These are phyloP conservation scores for Nomada lathburiana DNA, from an alignment of 2,888 invertebrate species.

Conservation along the genomic window DNA sequence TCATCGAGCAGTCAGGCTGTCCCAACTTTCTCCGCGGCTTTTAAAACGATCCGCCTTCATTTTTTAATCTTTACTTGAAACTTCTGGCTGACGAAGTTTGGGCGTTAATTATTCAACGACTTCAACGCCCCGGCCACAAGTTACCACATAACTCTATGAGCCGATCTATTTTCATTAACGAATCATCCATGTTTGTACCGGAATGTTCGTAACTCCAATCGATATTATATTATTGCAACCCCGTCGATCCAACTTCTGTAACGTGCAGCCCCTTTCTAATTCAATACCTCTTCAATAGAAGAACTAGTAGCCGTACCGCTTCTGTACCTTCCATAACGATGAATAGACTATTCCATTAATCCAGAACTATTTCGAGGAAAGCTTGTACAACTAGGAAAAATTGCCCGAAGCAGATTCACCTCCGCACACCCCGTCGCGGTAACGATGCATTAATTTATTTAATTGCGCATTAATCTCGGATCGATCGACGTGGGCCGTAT, in stretches of 20 bases:
- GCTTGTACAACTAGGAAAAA: too few species aligned
- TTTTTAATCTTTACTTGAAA: conserved; percentile 57
- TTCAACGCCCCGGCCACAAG: conserved; percentile 14
- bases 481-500: conserved; percentile 9
- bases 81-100: conserved; percentile 35
- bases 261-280: too few species aligned
- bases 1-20: conserved; percentile 62
- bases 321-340: too few species aligned
- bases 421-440: too few species aligned
- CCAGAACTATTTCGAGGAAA: too few species aligned
- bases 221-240: neutral
- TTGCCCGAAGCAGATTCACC: too few species aligned
- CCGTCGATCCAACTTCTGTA: neutral
- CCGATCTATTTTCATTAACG: neutral
- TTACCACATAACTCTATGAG: conserved; percentile 24
- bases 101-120: conserved; percentile 64
- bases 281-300: too few species aligned
- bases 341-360: too few species aligned
- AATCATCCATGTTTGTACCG: neutral
- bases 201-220: neutral
- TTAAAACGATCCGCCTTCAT: conserved; percentile 45
- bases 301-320: too few species aligned
- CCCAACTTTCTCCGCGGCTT: conserved; percentile 61
- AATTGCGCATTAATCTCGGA: conserved; percentile 15
- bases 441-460: neutral